These are phyloP conservation scores for Ecliptopera silaceata DNA, from an alignment of 2,888 invertebrate genomes.

Conservation along the genomic window DNA sequence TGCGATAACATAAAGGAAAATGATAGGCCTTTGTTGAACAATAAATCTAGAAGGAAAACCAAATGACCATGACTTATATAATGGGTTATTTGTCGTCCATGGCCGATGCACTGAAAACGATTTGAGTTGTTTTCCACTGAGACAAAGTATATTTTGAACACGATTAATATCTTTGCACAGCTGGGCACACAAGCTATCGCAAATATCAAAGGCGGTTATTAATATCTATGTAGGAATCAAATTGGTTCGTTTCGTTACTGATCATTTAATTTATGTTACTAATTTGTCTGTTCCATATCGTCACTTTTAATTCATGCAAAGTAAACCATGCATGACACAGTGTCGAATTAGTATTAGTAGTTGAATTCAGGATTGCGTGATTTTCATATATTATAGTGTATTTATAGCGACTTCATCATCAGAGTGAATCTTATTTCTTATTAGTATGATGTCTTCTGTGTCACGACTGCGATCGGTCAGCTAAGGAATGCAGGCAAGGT, in stretches of 20 bases:
- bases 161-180: conserved; percentile 20
- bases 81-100: background rate
- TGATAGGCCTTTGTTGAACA: conserved; percentile 4
- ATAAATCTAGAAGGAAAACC: conserved; percentile 11
- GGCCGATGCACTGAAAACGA: conserved; percentile 3
- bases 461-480: conserved; percentile 21
- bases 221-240: conserved; percentile 3
- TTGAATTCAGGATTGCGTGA: too few species aligned
- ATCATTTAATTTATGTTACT: too few species aligned
- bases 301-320: too few species aligned
- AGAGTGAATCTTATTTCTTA: conserved; percentile 7
- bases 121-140: conserved; percentile 12
- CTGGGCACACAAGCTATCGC: conserved; percentile 13
- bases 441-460: conserved; percentile 5
- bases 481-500: conserved; percentile 72
- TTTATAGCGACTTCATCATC: background rate
- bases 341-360: too few species aligned
- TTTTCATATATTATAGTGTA: background rate
- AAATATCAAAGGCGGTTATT: conserved; percentile 17
- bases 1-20: conserved; percentile 7
- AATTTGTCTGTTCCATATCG: too few species aligned
- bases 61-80: conserved; percentile 9
- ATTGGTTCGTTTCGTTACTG: background rate
- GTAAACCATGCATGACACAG: too few species aligned
- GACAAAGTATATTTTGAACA: conserved; percentile 11